Conservation (phyloP, 2,797 vertebrate species). For the Thamnophis elegans region DNA sequence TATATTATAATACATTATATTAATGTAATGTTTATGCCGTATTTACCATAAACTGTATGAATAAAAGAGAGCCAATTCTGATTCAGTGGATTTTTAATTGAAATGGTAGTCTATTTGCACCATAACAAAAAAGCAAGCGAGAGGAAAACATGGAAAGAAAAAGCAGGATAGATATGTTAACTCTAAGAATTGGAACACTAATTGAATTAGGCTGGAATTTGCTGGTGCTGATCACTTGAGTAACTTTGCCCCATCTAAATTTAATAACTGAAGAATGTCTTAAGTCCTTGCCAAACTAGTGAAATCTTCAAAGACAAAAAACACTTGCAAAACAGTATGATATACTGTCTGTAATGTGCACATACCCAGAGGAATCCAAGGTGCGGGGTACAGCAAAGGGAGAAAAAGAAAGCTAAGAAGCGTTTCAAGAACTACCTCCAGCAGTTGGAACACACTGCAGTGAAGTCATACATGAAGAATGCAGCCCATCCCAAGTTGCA, state of each 20-base stretch:
- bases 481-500: conserved; percentile 45
- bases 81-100: neutral
- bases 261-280: conserved; percentile 19
- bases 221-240: neutral
- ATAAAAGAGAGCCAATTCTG: neutral
- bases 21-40: neutral
- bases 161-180: neutral
- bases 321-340: neutral
- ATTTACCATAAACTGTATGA: neutral
- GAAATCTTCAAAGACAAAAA: conserved; percentile 8
- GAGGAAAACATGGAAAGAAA: neutral
- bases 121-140: neutral
- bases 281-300: neutral
- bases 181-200: neutral
- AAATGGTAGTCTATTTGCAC: neutral
- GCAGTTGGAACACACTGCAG: conserved; percentile 60
- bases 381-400: conserved; percentile 50
- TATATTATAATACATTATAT: too few species aligned
- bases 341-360: neutral
- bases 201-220: neutral
- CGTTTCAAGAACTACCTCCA: conserved; percentile 40
- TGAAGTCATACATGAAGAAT: conserved; percentile 60
- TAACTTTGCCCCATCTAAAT: conserved; percentile 20
- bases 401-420: conserved; percentile 31
- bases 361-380: conserved; percentile 42